Evolutionary conservation across 2,888 invertebrate species (phyloP), one percentile per base, ranked within the genome.

Genomic region (Drosophila kambysellisi): DNA sequence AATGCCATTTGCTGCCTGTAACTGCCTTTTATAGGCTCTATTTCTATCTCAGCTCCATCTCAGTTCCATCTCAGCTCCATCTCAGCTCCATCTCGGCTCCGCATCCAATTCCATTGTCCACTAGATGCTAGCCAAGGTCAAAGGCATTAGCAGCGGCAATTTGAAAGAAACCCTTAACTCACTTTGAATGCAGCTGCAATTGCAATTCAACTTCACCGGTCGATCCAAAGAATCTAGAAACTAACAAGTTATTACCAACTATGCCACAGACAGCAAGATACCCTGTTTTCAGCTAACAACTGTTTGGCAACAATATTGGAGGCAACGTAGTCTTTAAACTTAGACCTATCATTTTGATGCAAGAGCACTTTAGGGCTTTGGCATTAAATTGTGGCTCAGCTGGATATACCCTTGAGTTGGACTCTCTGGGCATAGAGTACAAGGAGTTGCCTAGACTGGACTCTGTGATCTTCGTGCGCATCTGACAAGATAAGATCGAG

Each of bases 81-180:
- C 41, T 56, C 39, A 57, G 48, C 58, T 61, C 64, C 50, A 54
- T 7, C 41, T 56, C 39, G 29, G 37, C 35, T 53, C 5, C 35
- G 29, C 29, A 37, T 29, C 5, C 30, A 43, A 15, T 32, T 57
- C 57, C 57, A 32, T 57, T 52, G 43, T 52, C 70, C 64, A 35
- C 66, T 56, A 41, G 32, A 35, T 46, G 50, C 48, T 62, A 30
- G 51, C 65, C 74, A 82, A 82, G 84, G 86, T 83, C 83, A 84
- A 79, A 82, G 81, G 83, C 81, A 80, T 81, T 83, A 71, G 70
- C 43, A 65, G 81, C 83, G 85, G 85, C 81, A 59, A 74, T 70
- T 83, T 62, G 57, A 84, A 85, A 84, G 83, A 68, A 80, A 59
- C 68, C 72, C 71, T 81, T 84, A 86, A 86, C 80, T 84, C 79